Conservation (phyloP, 2,888 invertebrate genomes). For the Aspidiotus destructor region DNA sequence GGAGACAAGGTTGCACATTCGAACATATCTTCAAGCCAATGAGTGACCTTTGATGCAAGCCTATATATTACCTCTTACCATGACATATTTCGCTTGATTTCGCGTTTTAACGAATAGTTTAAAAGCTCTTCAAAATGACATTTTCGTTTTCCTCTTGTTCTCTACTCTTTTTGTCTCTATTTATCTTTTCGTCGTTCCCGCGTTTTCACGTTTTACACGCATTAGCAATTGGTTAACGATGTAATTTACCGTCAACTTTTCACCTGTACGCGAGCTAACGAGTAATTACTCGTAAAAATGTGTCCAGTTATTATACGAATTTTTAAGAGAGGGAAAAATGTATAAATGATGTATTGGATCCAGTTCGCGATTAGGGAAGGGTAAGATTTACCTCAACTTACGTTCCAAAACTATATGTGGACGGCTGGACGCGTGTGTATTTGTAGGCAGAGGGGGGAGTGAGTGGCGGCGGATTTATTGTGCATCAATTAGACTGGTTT, state of each 20-base stretch:
- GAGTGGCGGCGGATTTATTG: conserved; percentile 14
- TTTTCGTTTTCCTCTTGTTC: background rate
- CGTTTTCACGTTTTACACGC: no score
- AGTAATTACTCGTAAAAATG: no score
- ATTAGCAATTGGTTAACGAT: no score
- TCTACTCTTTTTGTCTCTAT: no score
- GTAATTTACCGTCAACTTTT: no score
- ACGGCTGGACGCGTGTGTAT: conserved; percentile 14
- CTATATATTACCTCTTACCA: background rate
- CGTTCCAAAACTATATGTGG: conserved; percentile 18
- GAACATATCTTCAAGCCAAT: conserved; percentile 1
- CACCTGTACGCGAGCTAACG: no score
- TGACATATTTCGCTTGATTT: conserved; percentile 2
- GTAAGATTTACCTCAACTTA: conserved; percentile 9
- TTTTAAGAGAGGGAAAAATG: no score
- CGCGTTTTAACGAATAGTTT: conserved; percentile 2
- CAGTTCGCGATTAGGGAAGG: conserved; percentile 24
- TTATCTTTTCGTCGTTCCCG: no score
- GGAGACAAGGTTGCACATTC: background rate
- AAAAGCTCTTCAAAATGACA: background rate
- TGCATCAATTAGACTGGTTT: conserved; percentile 28
- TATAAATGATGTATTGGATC: conserved; percentile 6
- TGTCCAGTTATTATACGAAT: no score
- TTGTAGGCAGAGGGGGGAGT: conserved; percentile 3
- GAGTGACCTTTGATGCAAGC: background rate